These are phyloP conservation scores for Verasper variegatus DNA, from an alignment of 2,113 vertebrate species.

Conservation along the genomic window DNA sequence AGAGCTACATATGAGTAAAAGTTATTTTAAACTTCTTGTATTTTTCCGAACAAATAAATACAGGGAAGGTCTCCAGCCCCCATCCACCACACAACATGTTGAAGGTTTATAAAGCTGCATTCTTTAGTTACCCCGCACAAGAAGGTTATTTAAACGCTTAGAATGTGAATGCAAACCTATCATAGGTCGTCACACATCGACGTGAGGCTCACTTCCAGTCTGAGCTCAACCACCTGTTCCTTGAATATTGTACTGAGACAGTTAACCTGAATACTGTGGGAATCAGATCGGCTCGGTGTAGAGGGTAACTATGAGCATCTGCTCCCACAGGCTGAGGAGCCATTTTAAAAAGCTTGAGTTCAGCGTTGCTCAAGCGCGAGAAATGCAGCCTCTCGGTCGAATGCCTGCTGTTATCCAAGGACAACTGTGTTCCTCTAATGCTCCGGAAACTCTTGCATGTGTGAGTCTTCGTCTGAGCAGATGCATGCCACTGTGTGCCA, in stretches of 20 bases:
- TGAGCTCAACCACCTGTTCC: conserved; percentile 7
- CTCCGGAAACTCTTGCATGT: conserved; percentile 12
- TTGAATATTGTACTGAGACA: conserved; percentile 19
- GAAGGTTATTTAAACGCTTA: background rate
- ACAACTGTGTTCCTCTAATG: conserved; percentile 2
- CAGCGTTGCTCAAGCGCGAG: conserved; percentile 19
- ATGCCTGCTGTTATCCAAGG: conserved; percentile 43
- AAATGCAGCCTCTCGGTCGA: conserved; percentile 36
- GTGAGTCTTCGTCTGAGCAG: conserved; percentile 44
- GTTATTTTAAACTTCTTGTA: background rate
- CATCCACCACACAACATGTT: background rate
- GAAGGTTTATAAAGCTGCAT: background rate
- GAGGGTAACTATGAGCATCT: conserved; percentile 37
- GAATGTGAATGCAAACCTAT: background rate
- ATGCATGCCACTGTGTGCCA: conserved; percentile 49
- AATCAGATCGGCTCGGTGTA: background rate
- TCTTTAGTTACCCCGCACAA: background rate
- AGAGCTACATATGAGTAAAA: background rate
- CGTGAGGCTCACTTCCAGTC: conserved; percentile 1
- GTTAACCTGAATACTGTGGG: conserved; percentile 41
- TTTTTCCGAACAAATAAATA: background rate
- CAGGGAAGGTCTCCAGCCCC: background rate
- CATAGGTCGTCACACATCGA: background rate
- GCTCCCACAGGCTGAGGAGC: conserved; percentile 44
- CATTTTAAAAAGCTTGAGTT: conserved; percentile 64